A percentile compares a stretch with the other conserved stretches of the same genome.
These are phyloP conservation scores for Cyphomyrus discorhynchus DNA, from an alignment of 2,113 vertebrate species.

Conservation along the genomic window DNA sequence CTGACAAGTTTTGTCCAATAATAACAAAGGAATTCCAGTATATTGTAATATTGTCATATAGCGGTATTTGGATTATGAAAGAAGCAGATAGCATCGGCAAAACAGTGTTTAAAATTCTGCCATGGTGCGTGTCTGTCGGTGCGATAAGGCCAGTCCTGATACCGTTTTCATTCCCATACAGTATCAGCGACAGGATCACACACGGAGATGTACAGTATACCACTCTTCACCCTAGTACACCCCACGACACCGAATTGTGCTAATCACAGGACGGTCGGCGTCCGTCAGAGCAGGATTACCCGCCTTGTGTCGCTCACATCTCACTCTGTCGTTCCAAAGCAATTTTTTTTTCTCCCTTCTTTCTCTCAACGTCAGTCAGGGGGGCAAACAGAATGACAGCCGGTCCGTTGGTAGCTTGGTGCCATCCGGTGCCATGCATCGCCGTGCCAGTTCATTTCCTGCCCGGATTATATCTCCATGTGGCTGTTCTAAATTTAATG, in stretches of 20 bases:
- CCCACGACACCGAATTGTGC: neutral
- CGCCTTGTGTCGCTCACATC: neutral
- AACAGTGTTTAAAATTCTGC: conserved; percentile 5
- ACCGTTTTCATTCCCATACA: neutral
- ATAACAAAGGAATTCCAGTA: neutral
- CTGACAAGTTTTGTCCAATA: neutral
- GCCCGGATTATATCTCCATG: conserved; percentile 11
- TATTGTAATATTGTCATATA: neutral
- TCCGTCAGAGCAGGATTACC: neutral
- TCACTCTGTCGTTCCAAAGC: neutral
- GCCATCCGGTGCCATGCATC: neutral
- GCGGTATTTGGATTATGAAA: neutral
- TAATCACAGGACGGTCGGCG: neutral
- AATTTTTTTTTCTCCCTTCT: neutral
- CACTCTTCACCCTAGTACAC: neutral
- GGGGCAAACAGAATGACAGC: conserved; percentile 9
- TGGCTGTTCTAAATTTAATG: conserved; percentile 17
- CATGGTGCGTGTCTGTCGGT: neutral
- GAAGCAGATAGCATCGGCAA: neutral
- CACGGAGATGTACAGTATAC: neutral
- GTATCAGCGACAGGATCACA: neutral
- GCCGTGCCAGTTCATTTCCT: conserved; percentile 15
- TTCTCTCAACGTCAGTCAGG: neutral
- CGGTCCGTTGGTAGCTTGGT: neutral
- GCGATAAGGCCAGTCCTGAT: neutral